Evolutionary conservation across 2,113 vertebrate species (phyloP), one percentile per base, ranked within the genome.

Genomic region (Phalacrocorax carbo): DNA sequence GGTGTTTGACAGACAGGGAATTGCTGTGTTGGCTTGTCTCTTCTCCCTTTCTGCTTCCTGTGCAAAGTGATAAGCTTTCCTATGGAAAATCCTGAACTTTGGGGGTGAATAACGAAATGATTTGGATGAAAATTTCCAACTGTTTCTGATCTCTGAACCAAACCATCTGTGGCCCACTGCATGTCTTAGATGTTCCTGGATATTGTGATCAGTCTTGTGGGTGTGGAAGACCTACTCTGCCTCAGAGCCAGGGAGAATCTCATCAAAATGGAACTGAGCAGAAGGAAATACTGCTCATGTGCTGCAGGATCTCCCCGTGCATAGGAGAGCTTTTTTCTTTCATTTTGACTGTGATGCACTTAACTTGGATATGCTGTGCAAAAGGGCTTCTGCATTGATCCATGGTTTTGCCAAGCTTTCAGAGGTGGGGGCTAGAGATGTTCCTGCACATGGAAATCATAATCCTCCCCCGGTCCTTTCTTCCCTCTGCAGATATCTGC

Each of bases 401-500:
- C 23, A 7, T 84, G 52, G 7, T 81, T 93, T 93, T 83, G 34
- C 27, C 34, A 70, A 16, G 36, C 13, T 30, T 66, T 81, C n/a
- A 30, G 54, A 70, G 20, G 1, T 71, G 26, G 16, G 38, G 7
- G 10, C 65, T 82, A 36, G 61, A 93, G 77, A 20, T 75, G 36
- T 58, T 70, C 23, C 57, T 84, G 61, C 36, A 11, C 19, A 2
- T 4, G 3, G 40, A 89, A 83, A 25, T 71, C 20, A 9, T 54
- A 38, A 81, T 51, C 30, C 13, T 71, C 26, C 4, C 38, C 36
- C 1, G 55, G 26, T 66, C 46, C 70, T 58, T 52, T 29, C 46
- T 75, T 94, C 38, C 65, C 15, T 92, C 20, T 77, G 26, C 96
- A 99, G 99, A 79, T 99, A 99, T 57, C 98, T 99, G 54, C 99